These are phyloP conservation scores for Leptodactylus fuscus DNA, from an alignment of 2,113 vertebrate genomes.

Conservation along the genomic window DNA sequence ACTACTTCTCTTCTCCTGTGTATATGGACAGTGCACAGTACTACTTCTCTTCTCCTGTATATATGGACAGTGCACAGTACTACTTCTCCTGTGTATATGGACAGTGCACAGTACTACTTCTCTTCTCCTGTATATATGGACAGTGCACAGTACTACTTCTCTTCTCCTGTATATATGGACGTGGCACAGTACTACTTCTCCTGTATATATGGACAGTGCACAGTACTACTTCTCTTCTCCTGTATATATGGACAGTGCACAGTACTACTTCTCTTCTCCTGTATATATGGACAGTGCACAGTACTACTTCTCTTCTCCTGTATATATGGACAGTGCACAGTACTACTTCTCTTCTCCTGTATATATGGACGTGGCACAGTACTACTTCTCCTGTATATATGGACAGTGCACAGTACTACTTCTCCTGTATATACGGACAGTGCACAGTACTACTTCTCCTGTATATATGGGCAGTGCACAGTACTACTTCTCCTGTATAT, in stretches of 20 bases:
- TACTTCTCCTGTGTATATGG: no score
- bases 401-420: not conserved
- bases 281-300: no score
- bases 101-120: no score
- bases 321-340: not conserved
- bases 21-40: no score
- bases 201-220: not conserved
- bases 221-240: not conserved
- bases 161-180: not conserved
- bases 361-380: no score
- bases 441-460: not conserved
- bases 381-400: not conserved
- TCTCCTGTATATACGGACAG: not conserved
- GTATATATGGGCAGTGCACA: not conserved
- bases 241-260: not conserved
- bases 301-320: not conserved
- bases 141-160: no score
- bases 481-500: not conserved
- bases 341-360: not conserved
- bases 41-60: no score
- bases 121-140: no score
- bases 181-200: not conserved
- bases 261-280: no score
- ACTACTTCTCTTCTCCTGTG: no score
- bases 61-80: no score